Evolutionary conservation across 2,888 invertebrate species (phyloP), one percentile per base, ranked within the genome.

Genomic region (Nesidiocoris tenuis): DNA sequence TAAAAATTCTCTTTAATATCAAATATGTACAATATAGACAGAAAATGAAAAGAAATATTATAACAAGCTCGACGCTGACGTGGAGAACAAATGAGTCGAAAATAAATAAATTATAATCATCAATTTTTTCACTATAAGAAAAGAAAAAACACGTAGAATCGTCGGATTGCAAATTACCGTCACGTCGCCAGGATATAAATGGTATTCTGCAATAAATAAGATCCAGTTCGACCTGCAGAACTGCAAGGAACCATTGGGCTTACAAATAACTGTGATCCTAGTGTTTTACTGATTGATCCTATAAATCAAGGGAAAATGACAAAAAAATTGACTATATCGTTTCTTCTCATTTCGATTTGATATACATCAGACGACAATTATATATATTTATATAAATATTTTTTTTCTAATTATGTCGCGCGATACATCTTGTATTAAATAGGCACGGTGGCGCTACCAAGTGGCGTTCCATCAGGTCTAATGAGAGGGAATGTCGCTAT

Each of bases 1-100:
- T 72, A 72, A 72, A 72, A 72, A 72, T 72, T 72, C 72, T 72
- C 72, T 72, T 72, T 72, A 72, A 72, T 72, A 72, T 72, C 72
- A 72, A 72, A 72, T 72, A 72, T 72, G 55, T 72, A 72, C 72
- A 72, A 72, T 72, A 72, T 72, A 72, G 72, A 72, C 72, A 72
- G 57, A 39, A 72, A 72, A 72, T 61, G 63, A 72, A 72, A 65
- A 23, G n/a, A 55, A 66, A 61, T 25, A 61, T 39, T 54, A 61
- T 72, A 72, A 72, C 72, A 72, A 72, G 72, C 72, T 72, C 72
- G 61, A n/a, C n/a, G n/a, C n/a, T n/a, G n/a, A n/a, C n/a, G n/a
- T n/a, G n/a, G n/a, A n/a, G n/a, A n/a, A n/a, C n/a, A n/a, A n/a
- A n/a, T n/a, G n/a, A n/a, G n/a, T n/a, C n/a, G n/a, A n/a, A n/a